Evolutionary conservation across 2,113 vertebrate species (phyloP), one percentile per base, ranked within the genome.

Genomic region (Nerophis lumbriciformis): DNA sequence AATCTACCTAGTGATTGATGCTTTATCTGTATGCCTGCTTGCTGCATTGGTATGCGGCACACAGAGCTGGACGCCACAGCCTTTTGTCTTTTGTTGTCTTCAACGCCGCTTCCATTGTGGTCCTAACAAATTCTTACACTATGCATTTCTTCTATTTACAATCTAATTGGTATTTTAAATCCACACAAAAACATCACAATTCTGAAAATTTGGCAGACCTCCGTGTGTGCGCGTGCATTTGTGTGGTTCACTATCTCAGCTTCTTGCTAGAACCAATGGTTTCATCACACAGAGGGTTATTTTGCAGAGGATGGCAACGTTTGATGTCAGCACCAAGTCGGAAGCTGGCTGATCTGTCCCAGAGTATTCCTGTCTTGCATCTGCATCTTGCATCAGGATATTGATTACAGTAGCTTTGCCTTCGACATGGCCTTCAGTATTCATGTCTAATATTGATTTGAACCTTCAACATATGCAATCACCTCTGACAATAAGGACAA

Each of bases 341-440:
- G 71, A 80, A 77, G 63, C 59, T 21, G 50, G 45, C 65, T 85
- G 84, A 86, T 90, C 84, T 68, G 28, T 59, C 74, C 66, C 78
- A 38, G 53, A 65, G 69, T 11, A 12, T 66, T 59, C 28, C 68
- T 67, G 68, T 74, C 53, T 72, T 72, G 71, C 74, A 52, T 76
- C 71, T 50, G 13, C 67, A 28, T 28, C 66, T 52, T 55, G 68
- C 68, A 81, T 75, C 45, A 71, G 65, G 51, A 37, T 68, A 88
- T 90, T 56, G 86, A 89, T 88, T 49, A 28, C 28, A 28, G 28
- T 28, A 56, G 61, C 11, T 63, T 51, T 66, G 69, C 63, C 80
- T 83, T 84, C 86, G 67, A 75, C 67, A 51, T 63, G 67, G 57
- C 76, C 74, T 85, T 79, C 72, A 65, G 75, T 71, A 64, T 72